Base-by-base conservation (phyloP, 64 coral and sea anemone species). In the Montipora efflorescens region DNA sequence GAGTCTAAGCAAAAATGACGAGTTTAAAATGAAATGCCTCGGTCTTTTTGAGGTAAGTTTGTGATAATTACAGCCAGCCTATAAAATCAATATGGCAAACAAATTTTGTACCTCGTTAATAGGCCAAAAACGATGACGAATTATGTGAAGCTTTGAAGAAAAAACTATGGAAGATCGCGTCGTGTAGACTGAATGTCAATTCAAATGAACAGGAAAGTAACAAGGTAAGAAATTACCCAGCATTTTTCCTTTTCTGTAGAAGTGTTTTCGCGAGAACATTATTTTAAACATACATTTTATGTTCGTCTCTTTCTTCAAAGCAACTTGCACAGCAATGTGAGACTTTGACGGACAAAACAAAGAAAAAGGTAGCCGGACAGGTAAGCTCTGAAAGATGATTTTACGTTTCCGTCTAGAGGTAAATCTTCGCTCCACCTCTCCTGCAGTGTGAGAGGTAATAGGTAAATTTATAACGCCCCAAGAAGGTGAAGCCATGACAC, bases 131-230 rank as follows among this genome's bases (percentile, higher is more conserved):
- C 12, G 71, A 76, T 23, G 19, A 88, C 8, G 72, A 77, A 58
- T 77, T 77, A 15, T 19, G 5, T 6, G 25, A 89, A 14, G 52
- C 19, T 19, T 7, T 92, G 4, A 76, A 48, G 19, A 18, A 58
- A 19, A 84, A 83, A 23, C 45, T 92, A 8, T 92, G 90, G 90
- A 83, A 84, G 11, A 86, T 92, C 19, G 90, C 90, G 45, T 74
- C 45, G 28, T 75, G 68, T 36, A 92, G 52, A 85, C 57, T 92
- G 16, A 47, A 83, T 61, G 44, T 85, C 7, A 75, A 83, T 23
- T 53, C 14, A 14, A 10, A 9, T 47, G 69, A 10, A 46, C 47
- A 64, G 4, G 10, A 66, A 16, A 52, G 51, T 49, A 12, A 45
- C 47, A 62, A 72, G 46, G 82, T 86, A 49, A 7, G 12, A 49